phyloP scores from a whole-genome alignment of 1,140 invertebrate species.

The Calliopsis andreniformis region DNA sequence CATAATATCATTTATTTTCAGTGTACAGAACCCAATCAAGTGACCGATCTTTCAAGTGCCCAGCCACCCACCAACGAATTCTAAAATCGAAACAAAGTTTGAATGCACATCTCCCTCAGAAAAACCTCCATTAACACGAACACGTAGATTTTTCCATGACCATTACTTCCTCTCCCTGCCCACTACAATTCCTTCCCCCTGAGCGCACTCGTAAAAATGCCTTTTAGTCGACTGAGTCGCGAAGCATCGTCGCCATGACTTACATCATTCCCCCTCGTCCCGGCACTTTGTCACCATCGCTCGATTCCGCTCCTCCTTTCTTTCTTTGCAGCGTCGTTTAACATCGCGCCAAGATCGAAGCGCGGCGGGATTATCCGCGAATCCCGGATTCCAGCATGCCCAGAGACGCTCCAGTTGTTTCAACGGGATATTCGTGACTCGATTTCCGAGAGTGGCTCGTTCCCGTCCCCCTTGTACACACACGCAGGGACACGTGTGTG shows the following conservation, averaged over 20 bases:
- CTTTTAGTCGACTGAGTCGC: neutral
- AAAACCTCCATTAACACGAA: too few species aligned
- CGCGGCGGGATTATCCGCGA: constrained; percentile 71
- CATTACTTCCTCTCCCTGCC: too few species aligned
- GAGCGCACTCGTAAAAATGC: neutral
- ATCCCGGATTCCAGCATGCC: constrained; percentile 69
- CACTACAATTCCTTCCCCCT: neutral
- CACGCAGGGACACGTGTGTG: neutral
- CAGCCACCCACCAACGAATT: too few species aligned
- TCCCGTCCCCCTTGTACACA: constrained; percentile 8
- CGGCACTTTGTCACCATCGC: constrained; percentile 39
- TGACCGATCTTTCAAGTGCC: too few species aligned
- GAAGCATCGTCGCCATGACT: constrained; percentile 27
- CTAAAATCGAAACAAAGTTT: too few species aligned
- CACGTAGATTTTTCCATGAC: too few species aligned
- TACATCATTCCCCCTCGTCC: constrained; percentile 21
- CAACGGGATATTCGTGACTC: constrained; percentile 78
- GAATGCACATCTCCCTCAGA: too few species aligned
- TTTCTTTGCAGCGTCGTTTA: constrained; percentile 58
- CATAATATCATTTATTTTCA: too few species aligned
- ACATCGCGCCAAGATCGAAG: constrained; percentile 68
- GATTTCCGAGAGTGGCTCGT: constrained; percentile 71
- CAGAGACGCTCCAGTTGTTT: constrained; percentile 73
- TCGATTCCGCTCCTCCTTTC: constrained; percentile 43
- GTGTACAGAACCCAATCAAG: too few species aligned